Percentiles rank a stretch among this genome's conserved stretches.
phyloP scores from a whole-genome alignment of 2,888 invertebrate species.

The Platypus cylindrus region DNA sequence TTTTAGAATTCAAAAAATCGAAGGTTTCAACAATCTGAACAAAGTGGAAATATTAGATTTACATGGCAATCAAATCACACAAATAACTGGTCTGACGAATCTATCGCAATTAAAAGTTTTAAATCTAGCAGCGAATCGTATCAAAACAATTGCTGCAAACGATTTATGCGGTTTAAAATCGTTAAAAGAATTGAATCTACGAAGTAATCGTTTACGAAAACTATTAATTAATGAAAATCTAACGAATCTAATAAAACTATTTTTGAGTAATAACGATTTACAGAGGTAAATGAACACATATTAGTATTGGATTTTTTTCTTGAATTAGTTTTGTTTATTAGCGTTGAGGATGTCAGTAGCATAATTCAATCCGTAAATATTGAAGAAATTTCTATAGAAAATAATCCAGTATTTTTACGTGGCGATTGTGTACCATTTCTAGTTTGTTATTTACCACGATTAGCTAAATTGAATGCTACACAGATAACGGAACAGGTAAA shows the following conservation, averaged over 20 bases:
- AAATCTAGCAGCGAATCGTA: conserved; percentile 86
- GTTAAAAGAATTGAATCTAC: conserved; percentile 76
- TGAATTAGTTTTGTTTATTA: conserved; percentile 14
- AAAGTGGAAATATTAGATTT: conserved; percentile 85
- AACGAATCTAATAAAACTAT: conserved; percentile 62
- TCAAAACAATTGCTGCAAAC: conserved; percentile 59
- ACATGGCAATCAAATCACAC: conserved; percentile 77
- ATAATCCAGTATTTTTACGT: conserved; percentile 69
- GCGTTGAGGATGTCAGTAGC: conserved; percentile 77
- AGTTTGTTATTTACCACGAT: conserved; percentile 64
- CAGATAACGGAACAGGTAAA: conserved; percentile 61
- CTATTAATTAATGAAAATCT: conserved; percentile 69
- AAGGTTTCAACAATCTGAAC: conserved; percentile 55
- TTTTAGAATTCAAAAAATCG: conserved; percentile 64
- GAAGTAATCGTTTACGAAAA: conserved; percentile 71
- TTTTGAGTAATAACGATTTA: conserved; percentile 71
- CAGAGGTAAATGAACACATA: conserved; percentile 36
- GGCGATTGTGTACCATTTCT: conserved; percentile 72
- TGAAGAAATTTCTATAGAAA: conserved; percentile 74
- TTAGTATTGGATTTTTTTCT: conserved; percentile 1
- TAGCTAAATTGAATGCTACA: conserved; percentile 63
- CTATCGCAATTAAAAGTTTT: conserved; percentile 74
- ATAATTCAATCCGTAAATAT: conserved; percentile 65
- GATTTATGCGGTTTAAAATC: conserved; percentile 68
- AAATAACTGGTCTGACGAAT: conserved; percentile 53